phyloP scores from a whole-genome alignment of 2,113 vertebrate species.

The Dasyurus viverrinus region DNA sequence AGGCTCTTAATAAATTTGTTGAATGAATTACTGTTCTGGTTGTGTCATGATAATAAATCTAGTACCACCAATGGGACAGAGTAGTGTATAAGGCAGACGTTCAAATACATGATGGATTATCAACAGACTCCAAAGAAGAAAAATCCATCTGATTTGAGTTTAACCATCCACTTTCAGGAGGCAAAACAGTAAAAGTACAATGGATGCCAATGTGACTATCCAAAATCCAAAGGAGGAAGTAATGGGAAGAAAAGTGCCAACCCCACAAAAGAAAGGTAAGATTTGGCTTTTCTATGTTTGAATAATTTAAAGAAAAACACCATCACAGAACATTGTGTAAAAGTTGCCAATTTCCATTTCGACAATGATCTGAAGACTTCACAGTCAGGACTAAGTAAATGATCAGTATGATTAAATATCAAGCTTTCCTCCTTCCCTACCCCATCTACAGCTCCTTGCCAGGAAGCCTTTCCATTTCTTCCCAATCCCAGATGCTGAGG shows the following conservation, averaged over 20 bases:
- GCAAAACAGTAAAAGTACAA: conserved; percentile 24
- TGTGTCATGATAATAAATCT: conserved; percentile 77
- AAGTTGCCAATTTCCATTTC: conserved; percentile 77
- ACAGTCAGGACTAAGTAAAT: conserved; percentile 70
- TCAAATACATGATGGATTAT: conserved; percentile 72
- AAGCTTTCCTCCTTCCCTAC: background rate
- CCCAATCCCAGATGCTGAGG: background rate
- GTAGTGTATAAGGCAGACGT: conserved; percentile 86
- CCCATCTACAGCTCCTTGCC: background rate
- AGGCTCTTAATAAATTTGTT: conserved; percentile 74
- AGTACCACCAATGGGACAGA: conserved; percentile 80
- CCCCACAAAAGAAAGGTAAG: conserved; percentile 47
- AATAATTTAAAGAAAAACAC: conserved; percentile 30
- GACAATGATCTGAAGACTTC: conserved; percentile 77
- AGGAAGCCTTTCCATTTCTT: background rate
- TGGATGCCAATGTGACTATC: conserved; percentile 42
- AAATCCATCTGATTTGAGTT: conserved; percentile 2
- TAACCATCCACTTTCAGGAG: conserved; percentile 20
- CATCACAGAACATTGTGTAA: conserved; percentile 68
- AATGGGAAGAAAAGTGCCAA: conserved; percentile 22
- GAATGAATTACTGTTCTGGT: background rate
- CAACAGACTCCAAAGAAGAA: conserved; percentile 44
- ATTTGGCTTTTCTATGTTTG: conserved; percentile 68
- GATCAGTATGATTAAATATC: conserved; percentile 21
- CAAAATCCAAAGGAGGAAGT: conserved; percentile 17